A percentile compares a stretch with the other conserved stretches of the same genome.
phyloP scores from a whole-genome alignment of 2,797 vertebrate species.

The Hydrocynus forskahlii region DNA sequence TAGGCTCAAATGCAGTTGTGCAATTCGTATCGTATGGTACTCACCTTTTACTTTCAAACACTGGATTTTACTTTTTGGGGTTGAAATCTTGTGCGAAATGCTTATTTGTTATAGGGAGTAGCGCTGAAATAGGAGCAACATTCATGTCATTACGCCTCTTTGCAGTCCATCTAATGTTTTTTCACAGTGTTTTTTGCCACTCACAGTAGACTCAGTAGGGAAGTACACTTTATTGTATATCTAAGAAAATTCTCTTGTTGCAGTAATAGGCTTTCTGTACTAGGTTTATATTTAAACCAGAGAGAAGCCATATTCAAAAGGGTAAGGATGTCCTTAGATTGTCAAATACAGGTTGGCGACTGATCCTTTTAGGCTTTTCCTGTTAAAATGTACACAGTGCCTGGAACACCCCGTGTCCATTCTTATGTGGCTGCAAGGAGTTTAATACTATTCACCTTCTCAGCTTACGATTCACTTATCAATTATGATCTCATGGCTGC shows the following conservation, averaged over 20 bases:
- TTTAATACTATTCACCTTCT: not conserved
- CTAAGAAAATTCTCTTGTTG: conserved; percentile 3
- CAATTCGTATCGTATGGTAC: conserved; percentile 23
- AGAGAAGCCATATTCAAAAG: not conserved
- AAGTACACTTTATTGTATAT: conserved; percentile 23
- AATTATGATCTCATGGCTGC: not conserved
- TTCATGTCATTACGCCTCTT: conserved; percentile 23
- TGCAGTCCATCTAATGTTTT: conserved; percentile 37
- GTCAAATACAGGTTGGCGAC: not conserved
- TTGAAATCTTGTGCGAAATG: conserved; percentile 37
- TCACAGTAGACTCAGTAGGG: conserved; percentile 7
- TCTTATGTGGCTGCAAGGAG: not conserved
- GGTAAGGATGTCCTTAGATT: not conserved
- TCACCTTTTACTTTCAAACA: conserved; percentile 48
- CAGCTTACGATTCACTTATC: not conserved
- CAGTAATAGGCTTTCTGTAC: not conserved
- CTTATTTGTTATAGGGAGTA: conserved; percentile 39
- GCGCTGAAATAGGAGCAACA: conserved; percentile 39
- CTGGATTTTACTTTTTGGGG: conserved; percentile 34
- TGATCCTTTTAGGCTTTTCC: not conserved
- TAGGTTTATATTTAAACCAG: not conserved
- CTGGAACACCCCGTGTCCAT: not conserved
- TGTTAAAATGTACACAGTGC: not conserved
- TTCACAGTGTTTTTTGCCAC: conserved; percentile 52
- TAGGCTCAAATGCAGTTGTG: conserved; percentile 34